These are phyloP conservation scores for Rhinophrynus dorsalis DNA, from an alignment of 2,797 vertebrate genomes.

Conservation along the genomic window DNA sequence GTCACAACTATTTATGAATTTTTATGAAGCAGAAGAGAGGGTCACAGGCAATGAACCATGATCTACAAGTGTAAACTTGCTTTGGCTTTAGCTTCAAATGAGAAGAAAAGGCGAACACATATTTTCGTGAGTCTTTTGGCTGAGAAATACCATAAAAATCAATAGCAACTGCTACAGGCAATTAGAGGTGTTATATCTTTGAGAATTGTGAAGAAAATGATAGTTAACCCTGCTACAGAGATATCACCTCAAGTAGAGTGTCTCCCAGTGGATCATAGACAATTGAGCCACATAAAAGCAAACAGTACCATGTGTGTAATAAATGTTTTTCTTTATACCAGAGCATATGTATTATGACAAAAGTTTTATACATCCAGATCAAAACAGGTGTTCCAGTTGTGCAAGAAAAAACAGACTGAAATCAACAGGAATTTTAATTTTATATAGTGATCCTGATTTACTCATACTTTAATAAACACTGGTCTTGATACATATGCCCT, in stretches of 20 bases:
- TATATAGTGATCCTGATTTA: too few relatives aligned
- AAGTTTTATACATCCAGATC: too few relatives aligned
- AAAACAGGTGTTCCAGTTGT: too few relatives aligned
- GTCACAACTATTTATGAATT: conserved; percentile 42
- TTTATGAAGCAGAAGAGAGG: conserved; percentile 37
- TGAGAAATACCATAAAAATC: conserved; percentile 41
- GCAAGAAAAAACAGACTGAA: too few relatives aligned
- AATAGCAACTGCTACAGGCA: conserved; percentile 39
- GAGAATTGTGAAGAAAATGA: conserved; percentile 33
- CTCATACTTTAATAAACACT: too few relatives aligned
- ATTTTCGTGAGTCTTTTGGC: conserved; percentile 34
- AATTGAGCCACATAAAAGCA: conserved; percentile 8
- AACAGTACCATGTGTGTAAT: too few relatives aligned
- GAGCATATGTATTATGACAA: too few relatives aligned
- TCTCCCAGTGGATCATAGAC: neutral
- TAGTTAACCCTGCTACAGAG: conserved; percentile 35
- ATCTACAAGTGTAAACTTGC: conserved; percentile 38
- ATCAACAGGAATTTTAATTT: too few relatives aligned
- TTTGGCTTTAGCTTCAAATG: conserved; percentile 17
- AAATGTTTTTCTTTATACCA: too few relatives aligned
- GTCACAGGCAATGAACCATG: conserved; percentile 43
- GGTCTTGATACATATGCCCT: too few relatives aligned
- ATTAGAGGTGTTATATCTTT: conserved; percentile 42
- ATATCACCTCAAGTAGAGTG: conserved; percentile 16
- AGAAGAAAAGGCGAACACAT: conserved; percentile 10